phyloP scores from a whole-genome alignment of 1,140 invertebrate genomes.

The Nephila pilipes region DNA sequence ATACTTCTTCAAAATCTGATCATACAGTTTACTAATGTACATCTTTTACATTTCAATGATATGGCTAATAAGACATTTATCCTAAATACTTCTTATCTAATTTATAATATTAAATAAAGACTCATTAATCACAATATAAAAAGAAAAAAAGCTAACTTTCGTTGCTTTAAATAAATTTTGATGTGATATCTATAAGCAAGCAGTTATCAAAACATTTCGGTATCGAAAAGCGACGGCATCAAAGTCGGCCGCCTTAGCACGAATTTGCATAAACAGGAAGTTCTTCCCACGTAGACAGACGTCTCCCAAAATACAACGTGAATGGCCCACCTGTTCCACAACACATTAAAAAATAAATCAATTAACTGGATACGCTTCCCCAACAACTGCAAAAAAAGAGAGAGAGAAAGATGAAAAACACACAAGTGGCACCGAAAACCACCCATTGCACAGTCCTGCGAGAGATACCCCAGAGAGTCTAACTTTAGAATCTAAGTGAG shows the following conservation, averaged over 20 bases:
- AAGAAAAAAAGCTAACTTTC: not conserved
- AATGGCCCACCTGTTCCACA: conserved; percentile 25
- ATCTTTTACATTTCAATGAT: too few species aligned
- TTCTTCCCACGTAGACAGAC: conserved; percentile 12
- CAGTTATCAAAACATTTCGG: conserved; percentile 1
- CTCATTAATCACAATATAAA: not conserved
- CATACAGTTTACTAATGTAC: too few species aligned
- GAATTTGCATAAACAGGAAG: conserved; percentile 48
- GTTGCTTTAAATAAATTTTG: not conserved
- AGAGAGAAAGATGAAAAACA: not conserved
- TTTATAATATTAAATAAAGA: too few species aligned
- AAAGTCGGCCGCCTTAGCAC: not conserved
- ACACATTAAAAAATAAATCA: conserved; percentile 46
- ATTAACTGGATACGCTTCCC: conserved; percentile 25
- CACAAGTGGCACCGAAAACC: not conserved
- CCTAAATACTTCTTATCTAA: too few species aligned
- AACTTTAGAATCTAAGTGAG: conserved; percentile 19
- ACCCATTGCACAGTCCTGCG: not conserved
- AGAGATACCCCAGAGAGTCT: not conserved
- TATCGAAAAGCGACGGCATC: not conserved
- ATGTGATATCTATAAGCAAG: not conserved
- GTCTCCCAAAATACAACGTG: conserved; percentile 5
- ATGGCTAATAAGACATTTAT: too few species aligned
- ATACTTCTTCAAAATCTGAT: too few species aligned
- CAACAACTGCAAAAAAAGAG: not conserved